These are phyloP conservation scores for Melanotaenia trifasciata DNA, from an alignment of 2,797 vertebrate species.

Conservation along the genomic window DNA sequence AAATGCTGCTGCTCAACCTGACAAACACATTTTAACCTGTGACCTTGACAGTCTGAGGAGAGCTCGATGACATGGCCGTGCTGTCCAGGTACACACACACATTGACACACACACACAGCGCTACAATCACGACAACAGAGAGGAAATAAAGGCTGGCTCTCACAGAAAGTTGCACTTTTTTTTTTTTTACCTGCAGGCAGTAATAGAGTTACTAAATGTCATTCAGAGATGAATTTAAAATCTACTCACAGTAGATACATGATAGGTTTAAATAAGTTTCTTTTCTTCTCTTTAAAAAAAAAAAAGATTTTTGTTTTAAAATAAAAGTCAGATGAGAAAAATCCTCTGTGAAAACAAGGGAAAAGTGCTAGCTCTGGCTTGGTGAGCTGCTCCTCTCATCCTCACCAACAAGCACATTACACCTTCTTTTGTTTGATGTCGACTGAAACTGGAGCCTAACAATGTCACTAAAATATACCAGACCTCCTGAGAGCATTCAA, in stretches of 20 bases:
- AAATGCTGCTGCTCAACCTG: conserved; percentile 33
- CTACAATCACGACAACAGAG: not conserved
- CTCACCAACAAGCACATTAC: too few relatives aligned
- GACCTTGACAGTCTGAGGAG: conserved; percentile 23
- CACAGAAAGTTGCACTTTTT: not conserved
- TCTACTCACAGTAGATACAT: not conserved
- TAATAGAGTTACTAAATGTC: not conserved
- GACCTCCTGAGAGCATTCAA: too few relatives aligned
- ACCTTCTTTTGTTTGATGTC: too few relatives aligned
- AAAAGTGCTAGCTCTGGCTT: too few relatives aligned
- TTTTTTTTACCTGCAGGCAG: not conserved
- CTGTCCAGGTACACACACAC: conserved; percentile 1
- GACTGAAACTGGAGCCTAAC: too few relatives aligned
- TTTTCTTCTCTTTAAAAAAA: not conserved
- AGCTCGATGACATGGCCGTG: conserved; percentile 16
- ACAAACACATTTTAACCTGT: conserved; percentile 59
- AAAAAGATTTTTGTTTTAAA: too few relatives aligned
- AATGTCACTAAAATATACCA: too few relatives aligned
- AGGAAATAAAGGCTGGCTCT: not conserved
- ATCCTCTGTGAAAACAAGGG: too few relatives aligned
- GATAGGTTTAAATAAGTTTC: too few relatives aligned
- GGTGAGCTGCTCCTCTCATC: too few relatives aligned
- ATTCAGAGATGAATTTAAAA: not conserved
- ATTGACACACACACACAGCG: not conserved
- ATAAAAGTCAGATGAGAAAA: too few relatives aligned